Percentiles rank a stretch among this genome's conserved stretches.
These are phyloP conservation scores for Cyrtonyx montezumae DNA, from an alignment of 2,113 vertebrate species.

Conservation along the genomic window DNA sequence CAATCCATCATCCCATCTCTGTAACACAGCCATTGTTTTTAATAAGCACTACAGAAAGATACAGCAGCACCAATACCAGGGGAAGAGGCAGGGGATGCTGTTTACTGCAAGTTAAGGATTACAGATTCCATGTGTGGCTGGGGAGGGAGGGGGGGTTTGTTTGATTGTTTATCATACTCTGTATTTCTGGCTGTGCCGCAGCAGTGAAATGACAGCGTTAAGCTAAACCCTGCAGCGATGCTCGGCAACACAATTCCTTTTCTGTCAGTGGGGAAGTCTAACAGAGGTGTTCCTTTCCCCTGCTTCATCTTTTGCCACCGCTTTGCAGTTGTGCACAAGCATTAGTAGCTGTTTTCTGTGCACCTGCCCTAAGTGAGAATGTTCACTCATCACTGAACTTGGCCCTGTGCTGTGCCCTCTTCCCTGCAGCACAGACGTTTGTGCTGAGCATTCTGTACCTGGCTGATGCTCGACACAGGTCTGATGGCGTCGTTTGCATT, in stretches of 20 bases:
- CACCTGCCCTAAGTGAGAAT: background rate
- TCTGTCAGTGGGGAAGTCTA: background rate
- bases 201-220: rapidly evolving
- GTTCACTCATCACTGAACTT: background rate
- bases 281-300: background rate
- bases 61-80: conserved; percentile 11
- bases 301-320: background rate
- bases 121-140: conserved; percentile 3
- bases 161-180: background rate
- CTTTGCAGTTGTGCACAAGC: background rate
- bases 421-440: rapidly evolving
- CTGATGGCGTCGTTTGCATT: conserved; percentile 72
- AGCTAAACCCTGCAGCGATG: background rate
- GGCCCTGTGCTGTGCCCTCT: rapidly evolving
- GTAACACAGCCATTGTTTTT: conserved; percentile 64
- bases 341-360: background rate
- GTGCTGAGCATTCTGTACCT: conserved; percentile 59
- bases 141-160: background rate
- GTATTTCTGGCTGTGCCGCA: background rate
- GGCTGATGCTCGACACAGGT: conserved; percentile 76
- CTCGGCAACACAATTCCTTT: background rate
- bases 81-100: background rate
- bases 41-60: conserved; percentile 61
- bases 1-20: conserved; percentile 48
- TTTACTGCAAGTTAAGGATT: background rate